phyloP scores from a whole-genome alignment of 64 coral and sea anemone species.

The Montipora foliosa region DNA sequence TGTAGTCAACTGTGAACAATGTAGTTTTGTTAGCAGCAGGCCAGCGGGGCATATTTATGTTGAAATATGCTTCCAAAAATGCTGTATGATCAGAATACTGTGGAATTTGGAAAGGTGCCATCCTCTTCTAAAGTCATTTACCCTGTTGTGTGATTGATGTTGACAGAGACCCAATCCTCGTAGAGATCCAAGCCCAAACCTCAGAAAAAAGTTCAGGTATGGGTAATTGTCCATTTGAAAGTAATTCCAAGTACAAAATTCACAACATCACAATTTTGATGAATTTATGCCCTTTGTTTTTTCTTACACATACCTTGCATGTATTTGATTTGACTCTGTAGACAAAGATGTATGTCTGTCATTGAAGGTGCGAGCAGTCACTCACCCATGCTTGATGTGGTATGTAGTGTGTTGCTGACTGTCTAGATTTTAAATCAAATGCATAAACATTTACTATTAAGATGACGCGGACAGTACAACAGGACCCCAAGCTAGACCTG shows the following conservation, averaged over 20 bases:
- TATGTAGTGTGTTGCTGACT: not conserved
- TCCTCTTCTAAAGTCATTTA: not conserved
- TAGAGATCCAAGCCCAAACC: constrained; percentile 85
- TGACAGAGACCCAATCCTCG: constrained; percentile 91
- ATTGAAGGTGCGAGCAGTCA: constrained; percentile 72
- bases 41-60: no score
- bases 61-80: no score
- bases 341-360: constrained; percentile 83
- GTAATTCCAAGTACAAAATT: no score
- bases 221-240: not conserved
- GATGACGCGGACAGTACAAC: no score
- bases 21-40: no score
- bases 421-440: no score
- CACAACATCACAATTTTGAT: no score
- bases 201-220: constrained; percentile 93
- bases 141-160: not conserved
- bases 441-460: no score
- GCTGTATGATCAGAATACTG: no score
- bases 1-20: no score
- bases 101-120: not conserved
- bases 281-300: not conserved
- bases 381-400: constrained; percentile 50
- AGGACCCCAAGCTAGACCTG: no score
- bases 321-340: not conserved
- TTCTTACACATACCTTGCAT: not conserved